phyloP scores from a whole-genome alignment of 2,797 vertebrate species.

The Sciaenops ocellatus region DNA sequence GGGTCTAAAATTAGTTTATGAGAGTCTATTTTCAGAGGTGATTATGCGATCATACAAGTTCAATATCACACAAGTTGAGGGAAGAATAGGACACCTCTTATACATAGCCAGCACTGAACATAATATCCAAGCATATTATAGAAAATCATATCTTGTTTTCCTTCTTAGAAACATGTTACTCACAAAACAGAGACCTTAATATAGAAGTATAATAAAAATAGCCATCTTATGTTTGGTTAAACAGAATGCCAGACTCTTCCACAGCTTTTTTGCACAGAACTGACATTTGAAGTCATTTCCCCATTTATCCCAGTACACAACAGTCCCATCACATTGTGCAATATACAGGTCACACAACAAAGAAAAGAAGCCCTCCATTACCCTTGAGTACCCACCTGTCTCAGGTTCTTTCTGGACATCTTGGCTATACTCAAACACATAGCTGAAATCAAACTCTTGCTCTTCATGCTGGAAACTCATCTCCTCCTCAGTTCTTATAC shows the following conservation, averaged over 20 bases:
- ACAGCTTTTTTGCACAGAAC: not conserved
- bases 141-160: not conserved
- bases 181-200: not conserved
- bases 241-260: not conserved
- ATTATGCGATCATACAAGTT: slow-evolving; percentile 32
- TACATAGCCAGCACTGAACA: not conserved
- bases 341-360: not conserved
- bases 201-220: not conserved
- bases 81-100: not conserved
- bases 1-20: slow-evolving; percentile 78
- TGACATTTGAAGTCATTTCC: not conserved
- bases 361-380: not conserved
- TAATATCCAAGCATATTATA: not conserved
- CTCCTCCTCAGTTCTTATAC: slow-evolving; percentile 38
- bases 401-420: slow-evolving; percentile 78
- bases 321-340: not conserved
- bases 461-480: slow-evolving; percentile 89
- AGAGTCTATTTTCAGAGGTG: slow-evolving; percentile 74
- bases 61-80: not conserved
- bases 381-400: slow-evolving; percentile 61
- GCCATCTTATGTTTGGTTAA: not conserved
- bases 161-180: not conserved
- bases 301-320: not conserved
- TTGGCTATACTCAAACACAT: slow-evolving; percentile 91
- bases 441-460: slow-evolving; percentile 91